Evolutionary conservation across 92 coral and sea anemone species (phyloP).

Genomic region (Montipora capitata): DNA sequence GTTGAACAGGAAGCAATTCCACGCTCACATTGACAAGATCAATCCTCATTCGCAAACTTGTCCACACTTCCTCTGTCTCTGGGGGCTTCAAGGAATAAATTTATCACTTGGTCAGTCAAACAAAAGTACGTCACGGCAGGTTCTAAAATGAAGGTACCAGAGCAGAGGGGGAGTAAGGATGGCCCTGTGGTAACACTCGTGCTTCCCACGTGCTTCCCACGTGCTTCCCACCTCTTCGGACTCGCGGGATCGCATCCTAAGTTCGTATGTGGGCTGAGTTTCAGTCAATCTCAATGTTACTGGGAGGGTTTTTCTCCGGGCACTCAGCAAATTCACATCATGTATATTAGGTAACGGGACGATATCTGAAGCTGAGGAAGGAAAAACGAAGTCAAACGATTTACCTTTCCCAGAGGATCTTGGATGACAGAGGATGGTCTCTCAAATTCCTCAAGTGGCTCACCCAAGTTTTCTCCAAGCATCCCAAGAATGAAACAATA

Average conservation of each 20-base stretch:
- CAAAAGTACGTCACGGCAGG: no score
- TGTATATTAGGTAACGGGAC: no score
- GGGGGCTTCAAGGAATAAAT: slow-evolving; percentile 68
- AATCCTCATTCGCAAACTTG: slow-evolving; percentile 90
- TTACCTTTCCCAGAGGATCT: slow-evolving; percentile 92
- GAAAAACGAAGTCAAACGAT: not conserved
- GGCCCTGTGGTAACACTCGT: no score
- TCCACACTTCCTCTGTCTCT: slow-evolving; percentile 93
- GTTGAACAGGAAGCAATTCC: slow-evolving; percentile 88
- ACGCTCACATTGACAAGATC: slow-evolving; percentile 94
- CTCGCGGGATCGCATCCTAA: no score
- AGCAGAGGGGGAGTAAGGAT: no score
- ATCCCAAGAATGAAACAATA: slow-evolving; percentile 94
- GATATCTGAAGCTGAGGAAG: not conserved
- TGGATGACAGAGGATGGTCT: slow-evolving; percentile 95
- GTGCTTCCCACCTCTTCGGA: no score
- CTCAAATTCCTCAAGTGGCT: slow-evolving; percentile 94
- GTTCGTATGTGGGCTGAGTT: no score
- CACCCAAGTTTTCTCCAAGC: slow-evolving; percentile 95
- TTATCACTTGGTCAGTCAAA: not conserved
- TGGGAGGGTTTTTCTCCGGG: no score
- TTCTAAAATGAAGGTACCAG: no score
- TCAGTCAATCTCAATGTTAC: no score
- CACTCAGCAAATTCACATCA: no score
- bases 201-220: no score